These are phyloP conservation scores for Anguilla obscura DNA, from an alignment of 2,797 vertebrate genomes.

Conservation along the genomic window DNA sequence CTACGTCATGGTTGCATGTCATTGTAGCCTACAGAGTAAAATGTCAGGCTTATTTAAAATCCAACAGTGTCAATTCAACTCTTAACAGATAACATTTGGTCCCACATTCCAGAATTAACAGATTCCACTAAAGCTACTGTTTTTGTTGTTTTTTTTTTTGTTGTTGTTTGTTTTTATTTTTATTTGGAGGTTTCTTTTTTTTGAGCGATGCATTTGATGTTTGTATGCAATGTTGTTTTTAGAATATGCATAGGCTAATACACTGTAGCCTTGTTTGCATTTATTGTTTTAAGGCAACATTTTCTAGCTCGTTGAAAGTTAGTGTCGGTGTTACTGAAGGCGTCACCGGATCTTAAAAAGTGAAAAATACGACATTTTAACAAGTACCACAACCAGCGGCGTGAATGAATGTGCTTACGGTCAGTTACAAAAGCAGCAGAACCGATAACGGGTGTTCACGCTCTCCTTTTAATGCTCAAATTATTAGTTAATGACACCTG, in stretches of 20 bases:
- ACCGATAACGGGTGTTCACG: constrained; percentile 27
- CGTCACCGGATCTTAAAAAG: not conserved
- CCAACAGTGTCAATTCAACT: too few species aligned
- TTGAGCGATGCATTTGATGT: not conserved
- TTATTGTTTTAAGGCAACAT: not conserved
- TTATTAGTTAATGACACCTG: constrained; percentile 57
- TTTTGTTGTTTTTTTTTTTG: too few species aligned
- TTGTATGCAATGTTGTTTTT: not conserved
- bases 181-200: not conserved
- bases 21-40: not conserved
- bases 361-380: constrained; percentile 2
- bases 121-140: too few species aligned
- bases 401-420: constrained; percentile 20
- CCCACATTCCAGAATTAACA: too few species aligned
- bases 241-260: too few species aligned
- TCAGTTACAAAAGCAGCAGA: not conserved
- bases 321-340: not conserved
- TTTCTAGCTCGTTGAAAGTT: not conserved
- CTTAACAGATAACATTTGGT: too few species aligned
- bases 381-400: not conserved
- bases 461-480: constrained; percentile 32
- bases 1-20: not conserved
- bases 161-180: too few species aligned
- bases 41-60: too few species aligned
- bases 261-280: not conserved